A percentile compares a stretch with the other conserved stretches of the same genome.
These are phyloP conservation scores for Atrina japonica DNA, from an alignment of 2,888 invertebrate species.

Conservation along the genomic window DNA sequence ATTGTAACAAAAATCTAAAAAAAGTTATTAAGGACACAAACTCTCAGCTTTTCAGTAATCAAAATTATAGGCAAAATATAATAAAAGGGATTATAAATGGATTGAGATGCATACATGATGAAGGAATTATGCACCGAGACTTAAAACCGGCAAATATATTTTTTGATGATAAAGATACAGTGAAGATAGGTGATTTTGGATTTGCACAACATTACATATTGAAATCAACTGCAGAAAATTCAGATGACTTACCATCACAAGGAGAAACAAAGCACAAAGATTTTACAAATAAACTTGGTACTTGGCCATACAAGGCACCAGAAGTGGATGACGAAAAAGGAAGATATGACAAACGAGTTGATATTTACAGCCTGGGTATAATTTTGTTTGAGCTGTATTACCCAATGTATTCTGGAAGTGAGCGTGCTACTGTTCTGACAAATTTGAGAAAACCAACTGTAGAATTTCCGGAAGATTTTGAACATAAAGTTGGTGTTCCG, in stretches of 20 bases:
- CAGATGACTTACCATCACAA: not conserved
- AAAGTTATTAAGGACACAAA: not conserved
- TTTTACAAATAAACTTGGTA: not conserved
- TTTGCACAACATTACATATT: not conserved
- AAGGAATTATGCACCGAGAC: not conserved
- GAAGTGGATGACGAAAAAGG: not conserved
- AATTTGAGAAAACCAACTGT: not conserved
- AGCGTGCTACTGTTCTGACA: not conserved
- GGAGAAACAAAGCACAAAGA: not conserved
- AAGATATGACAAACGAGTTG: not conserved
- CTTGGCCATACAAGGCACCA: not conserved
- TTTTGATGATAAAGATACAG: not conserved
- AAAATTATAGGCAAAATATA: not conserved
- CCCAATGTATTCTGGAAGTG: not conserved
- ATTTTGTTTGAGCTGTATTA: not conserved
- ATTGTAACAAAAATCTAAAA: not conserved
- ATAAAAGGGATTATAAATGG: not conserved
- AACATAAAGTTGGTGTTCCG: not conserved
- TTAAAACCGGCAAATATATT: not conserved
- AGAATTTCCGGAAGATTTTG: not conserved
- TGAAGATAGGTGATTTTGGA: conserved; percentile 1
- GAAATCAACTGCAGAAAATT: not conserved
- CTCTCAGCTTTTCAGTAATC: not conserved
- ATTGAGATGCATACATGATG: not conserved
- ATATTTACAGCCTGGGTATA: not conserved